phyloP scores from a whole-genome alignment of 2,797 vertebrate species.

The Pipistrellus pygmaeus region DNA sequence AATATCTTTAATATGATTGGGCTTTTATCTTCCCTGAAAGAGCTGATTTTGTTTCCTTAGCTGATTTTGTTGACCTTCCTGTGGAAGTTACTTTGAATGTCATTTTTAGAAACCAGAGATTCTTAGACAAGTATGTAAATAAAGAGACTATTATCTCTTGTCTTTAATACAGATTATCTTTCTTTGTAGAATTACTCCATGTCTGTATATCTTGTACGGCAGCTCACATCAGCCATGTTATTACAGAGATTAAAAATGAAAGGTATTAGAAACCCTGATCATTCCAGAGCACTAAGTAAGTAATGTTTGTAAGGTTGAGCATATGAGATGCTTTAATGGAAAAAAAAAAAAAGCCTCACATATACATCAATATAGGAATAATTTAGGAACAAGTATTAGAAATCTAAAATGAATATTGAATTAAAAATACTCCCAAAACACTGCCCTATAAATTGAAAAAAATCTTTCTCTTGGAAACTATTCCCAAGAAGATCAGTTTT shows the following conservation, averaged over 20 bases:
- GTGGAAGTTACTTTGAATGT: constrained; percentile 61
- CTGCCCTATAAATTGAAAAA: background rate
- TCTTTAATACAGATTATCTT: constrained; percentile 70
- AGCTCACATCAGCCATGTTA: constrained; percentile 96
- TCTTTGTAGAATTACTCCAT: constrained; percentile 95
- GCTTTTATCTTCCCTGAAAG: background rate
- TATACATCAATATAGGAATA: background rate
- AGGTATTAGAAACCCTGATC: constrained; percentile 98
- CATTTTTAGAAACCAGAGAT: constrained; percentile 54
- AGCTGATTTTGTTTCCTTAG: constrained; percentile 26
- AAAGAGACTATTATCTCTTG: constrained; percentile 44
- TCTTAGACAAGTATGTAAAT: constrained; percentile 59
- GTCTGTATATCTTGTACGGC: constrained; percentile 97
- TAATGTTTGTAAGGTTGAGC: constrained; percentile 68
- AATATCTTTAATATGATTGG: constrained; percentile 28
- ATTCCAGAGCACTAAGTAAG: constrained; percentile 98
- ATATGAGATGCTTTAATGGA: constrained; percentile 1
- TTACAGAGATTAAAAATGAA: constrained; percentile 98
- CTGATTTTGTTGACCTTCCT: background rate
- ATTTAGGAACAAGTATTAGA: constrained; percentile 3
- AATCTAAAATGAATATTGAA: constrained; percentile 32
- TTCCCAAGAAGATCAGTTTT: background rate
- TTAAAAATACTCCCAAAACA: constrained; percentile 33
- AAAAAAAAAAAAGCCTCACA: background rate
- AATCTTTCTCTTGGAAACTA: background rate